Conservation (phyloP, 2,888 invertebrate genomes). For the Oasisia sp. region DNA sequence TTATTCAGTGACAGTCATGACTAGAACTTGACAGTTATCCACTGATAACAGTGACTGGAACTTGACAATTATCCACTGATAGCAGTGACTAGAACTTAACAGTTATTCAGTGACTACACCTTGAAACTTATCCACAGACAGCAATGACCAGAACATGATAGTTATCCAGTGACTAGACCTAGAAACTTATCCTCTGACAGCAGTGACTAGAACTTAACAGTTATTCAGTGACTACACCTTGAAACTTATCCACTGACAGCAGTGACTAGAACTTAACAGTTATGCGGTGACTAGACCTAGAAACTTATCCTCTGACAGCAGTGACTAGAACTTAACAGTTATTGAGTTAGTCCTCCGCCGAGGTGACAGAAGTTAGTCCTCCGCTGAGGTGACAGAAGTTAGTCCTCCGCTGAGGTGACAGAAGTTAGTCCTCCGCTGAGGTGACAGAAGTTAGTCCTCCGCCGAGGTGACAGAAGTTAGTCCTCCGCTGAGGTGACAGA, state of each 20-base stretch:
- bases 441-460: too few relatives aligned
- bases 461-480: too few relatives aligned
- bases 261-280: neutral
- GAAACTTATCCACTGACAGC: neutral
- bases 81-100: neutral
- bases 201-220: neutral
- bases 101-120: neutral
- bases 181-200: neutral
- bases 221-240: neutral
- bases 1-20: neutral
- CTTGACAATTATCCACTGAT: neutral
- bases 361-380: conserved; percentile 17
- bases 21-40: neutral
- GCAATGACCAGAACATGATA: neutral
- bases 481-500: too few relatives aligned
- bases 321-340: neutral
- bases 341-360: neutral
- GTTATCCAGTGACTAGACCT: neutral
- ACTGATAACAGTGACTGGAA: neutral
- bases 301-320: neutral
- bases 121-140: neutral
- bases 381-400: too few relatives aligned
- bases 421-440: too few relatives aligned
- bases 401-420: too few relatives aligned
- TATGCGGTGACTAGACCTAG: neutral